Evolutionary conservation across 1,140 invertebrate species (phyloP).

Genomic region (Phenacoccus solenopsis): DNA sequence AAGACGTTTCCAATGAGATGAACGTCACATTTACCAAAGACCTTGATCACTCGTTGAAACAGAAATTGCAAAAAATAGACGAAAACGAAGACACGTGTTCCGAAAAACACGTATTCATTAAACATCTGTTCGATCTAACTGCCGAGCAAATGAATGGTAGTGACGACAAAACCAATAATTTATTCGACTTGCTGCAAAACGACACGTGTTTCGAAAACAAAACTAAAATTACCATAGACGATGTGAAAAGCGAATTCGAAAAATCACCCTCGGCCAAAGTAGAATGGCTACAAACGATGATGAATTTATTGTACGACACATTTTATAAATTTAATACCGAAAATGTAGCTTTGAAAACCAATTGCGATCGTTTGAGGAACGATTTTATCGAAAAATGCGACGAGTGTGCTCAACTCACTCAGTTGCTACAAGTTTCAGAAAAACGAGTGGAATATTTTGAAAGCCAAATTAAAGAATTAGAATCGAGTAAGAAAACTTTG

Average conservation of each 20-base stretch:
- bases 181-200: background rate
- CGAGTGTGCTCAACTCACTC: background rate
- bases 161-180: background rate
- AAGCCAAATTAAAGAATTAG: background rate
- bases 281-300: background rate
- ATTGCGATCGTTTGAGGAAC: background rate
- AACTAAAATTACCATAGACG: background rate
- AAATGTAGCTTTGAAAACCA: background rate
- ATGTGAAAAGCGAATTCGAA: background rate
- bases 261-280: background rate
- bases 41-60: too few species aligned
- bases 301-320: background rate
- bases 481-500: background rate
- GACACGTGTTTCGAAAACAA: background rate
- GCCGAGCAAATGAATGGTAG: background rate
- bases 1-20: background rate
- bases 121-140: background rate
- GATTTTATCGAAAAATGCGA: constrained; percentile 10
- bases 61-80: background rate
- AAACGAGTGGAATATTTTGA: background rate
- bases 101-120: background rate
- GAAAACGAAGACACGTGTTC: too few species aligned
- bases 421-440: background rate
- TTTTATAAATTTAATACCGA: background rate
- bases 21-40: background rate